Evolutionary conservation across 2,797 vertebrate species (phyloP).

Genomic region (Rallus crepitans): DNA sequence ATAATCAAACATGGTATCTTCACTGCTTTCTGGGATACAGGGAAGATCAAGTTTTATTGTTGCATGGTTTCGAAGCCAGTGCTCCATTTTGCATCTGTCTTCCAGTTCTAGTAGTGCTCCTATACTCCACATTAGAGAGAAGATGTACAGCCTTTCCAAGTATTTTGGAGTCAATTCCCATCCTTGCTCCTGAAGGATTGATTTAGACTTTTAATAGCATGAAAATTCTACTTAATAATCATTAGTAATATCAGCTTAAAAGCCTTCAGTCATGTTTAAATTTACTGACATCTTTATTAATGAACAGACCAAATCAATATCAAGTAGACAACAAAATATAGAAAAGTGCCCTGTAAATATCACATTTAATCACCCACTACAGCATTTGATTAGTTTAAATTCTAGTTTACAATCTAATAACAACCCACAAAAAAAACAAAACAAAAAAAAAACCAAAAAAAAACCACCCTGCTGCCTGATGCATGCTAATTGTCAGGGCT

Average conservation of each 20-base stretch:
- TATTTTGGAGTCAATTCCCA: slow-evolving; percentile 83
- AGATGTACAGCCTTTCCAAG: slow-evolving; percentile 90
- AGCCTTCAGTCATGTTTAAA: background rate
- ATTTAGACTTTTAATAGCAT: background rate
- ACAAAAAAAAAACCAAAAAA: no score
- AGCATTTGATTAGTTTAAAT: background rate
- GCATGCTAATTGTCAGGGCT: background rate
- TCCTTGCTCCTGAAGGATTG: slow-evolving; percentile 85
- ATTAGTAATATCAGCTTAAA: background rate
- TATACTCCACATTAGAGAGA: slow-evolving; percentile 94
- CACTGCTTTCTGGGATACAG: slow-evolving; percentile 73
- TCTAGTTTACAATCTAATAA: background rate
- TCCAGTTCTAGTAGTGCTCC: slow-evolving; percentile 91
- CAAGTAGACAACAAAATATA: background rate
- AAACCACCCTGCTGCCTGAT: background rate
- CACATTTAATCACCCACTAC: background rate
- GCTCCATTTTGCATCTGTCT: slow-evolving; percentile 88
- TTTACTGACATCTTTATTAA: background rate
- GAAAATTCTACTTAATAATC: background rate
- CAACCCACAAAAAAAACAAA: background rate
- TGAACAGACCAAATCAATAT: background rate
- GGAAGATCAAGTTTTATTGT: slow-evolving; percentile 85
- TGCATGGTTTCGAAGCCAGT: slow-evolving; percentile 85
- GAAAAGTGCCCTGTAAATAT: background rate
- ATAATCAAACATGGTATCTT: slow-evolving; percentile 92